These are phyloP conservation scores for Ptiloglossa arizonensis DNA, from an alignment of 1,140 invertebrate species.

Conservation along the genomic window DNA sequence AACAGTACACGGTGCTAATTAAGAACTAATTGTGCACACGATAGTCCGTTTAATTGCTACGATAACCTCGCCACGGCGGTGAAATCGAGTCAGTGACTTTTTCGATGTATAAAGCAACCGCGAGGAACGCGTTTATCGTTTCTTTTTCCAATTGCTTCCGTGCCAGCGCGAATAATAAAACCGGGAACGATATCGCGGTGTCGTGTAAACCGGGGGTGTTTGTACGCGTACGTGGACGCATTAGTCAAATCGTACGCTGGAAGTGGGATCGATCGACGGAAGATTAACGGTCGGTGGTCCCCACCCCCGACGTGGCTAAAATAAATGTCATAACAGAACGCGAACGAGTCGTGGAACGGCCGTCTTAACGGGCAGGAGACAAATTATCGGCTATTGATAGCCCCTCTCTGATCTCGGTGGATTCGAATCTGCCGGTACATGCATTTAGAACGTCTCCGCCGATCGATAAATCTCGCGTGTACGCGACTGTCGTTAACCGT, in stretches of 20 bases:
- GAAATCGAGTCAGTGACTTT: too few species aligned
- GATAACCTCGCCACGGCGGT: too few species aligned
- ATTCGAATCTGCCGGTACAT: conserved; percentile 1
- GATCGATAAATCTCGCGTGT: conserved; percentile 27
- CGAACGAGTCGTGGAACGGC: conserved; percentile 1
- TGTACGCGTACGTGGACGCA: not conserved
- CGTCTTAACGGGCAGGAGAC: conserved; percentile 20
- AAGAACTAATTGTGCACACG: conserved; percentile 13
- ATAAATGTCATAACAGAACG: conserved; percentile 29
- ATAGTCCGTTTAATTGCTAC: conserved; percentile 10
- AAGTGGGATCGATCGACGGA: conserved; percentile 6
- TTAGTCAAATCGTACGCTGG: not conserved
- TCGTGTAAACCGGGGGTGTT: not conserved
- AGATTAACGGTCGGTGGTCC: conserved; percentile 22
- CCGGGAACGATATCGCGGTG: not conserved
- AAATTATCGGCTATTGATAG: conserved; percentile 43
- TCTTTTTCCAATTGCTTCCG: too few species aligned
- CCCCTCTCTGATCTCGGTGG: not conserved
- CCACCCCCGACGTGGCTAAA: conserved; percentile 17
- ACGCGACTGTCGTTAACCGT: not conserved
- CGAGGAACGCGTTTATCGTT: too few species aligned
- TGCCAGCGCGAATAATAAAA: too few species aligned
- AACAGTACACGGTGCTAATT: conserved; percentile 26
- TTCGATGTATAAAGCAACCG: too few species aligned
- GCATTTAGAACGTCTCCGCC: conserved; percentile 16